phyloP scores from a whole-genome alignment of 23 tunicate genomes.

The Phallusia fumigata region DNA sequence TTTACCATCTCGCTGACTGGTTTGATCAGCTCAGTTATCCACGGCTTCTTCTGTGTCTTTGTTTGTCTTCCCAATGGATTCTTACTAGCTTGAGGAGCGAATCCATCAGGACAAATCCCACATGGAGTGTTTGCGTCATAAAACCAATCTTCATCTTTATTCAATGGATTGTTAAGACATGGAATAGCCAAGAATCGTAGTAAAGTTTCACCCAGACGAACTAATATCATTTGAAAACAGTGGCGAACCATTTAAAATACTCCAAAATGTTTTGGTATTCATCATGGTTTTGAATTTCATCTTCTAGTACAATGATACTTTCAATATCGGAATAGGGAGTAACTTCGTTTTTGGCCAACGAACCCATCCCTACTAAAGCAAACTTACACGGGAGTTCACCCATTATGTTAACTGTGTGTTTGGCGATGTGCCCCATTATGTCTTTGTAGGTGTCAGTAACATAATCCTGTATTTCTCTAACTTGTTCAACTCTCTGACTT shows the following conservation, averaged over 20 bases:
- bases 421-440: constrained; percentile 18
- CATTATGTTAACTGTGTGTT: constrained; percentile 6
- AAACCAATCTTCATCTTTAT: constrained; percentile 24
- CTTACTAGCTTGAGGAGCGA: constrained; percentile 45
- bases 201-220: constrained; percentile 48
- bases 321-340: constrained; percentile 65
- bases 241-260: constrained; percentile 52
- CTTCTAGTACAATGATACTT: constrained; percentile 37
- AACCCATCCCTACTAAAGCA: constrained; percentile 35
- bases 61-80: constrained; percentile 45
- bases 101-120: constrained; percentile 54
- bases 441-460: not conserved
- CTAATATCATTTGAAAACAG: constrained; percentile 33
- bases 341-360: constrained; percentile 35
- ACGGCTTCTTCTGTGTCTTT: constrained; percentile 12
- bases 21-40: constrained; percentile 29
- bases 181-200: constrained; percentile 30
- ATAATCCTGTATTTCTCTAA: not conserved
- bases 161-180: not conserved
- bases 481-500: not conserved
- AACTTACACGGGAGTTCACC: constrained; percentile 31
- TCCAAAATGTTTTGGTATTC: constrained; percentile 35
- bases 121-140: constrained; percentile 34
- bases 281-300: constrained; percentile 7
- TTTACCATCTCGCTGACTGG: constrained; percentile 34